Evolutionary conservation across 2,797 vertebrate genomes (phyloP).

Genomic region (Halcyon badia): DNA sequence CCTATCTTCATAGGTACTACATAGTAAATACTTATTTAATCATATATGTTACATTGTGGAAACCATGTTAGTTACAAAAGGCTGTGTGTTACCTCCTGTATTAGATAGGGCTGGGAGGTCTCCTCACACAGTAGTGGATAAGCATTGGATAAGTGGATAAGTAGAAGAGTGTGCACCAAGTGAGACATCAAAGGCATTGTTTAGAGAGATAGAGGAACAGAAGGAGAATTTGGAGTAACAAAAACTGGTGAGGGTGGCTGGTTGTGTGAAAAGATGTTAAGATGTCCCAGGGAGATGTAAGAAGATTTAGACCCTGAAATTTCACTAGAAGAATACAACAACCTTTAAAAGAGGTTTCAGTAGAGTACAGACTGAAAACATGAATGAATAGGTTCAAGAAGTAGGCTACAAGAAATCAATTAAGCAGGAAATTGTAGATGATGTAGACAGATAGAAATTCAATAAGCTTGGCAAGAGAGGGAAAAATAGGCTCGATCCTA

Average conservation of each 20-base stretch:
- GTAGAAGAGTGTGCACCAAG: not conserved
- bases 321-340: not conserved
- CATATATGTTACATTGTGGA: not conserved
- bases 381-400: slow-evolving; percentile 40
- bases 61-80: not conserved
- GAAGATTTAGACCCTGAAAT: not conserved
- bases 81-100: not conserved
- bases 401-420: slow-evolving; percentile 36
- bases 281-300: not conserved
- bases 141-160: not conserved
- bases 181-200: not conserved
- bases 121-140: not conserved
- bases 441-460: slow-evolving; percentile 61
- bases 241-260: not conserved
- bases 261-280: not conserved
- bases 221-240: not conserved
- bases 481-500: not conserved
- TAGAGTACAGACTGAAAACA: not conserved
- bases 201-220: not conserved
- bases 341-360: slow-evolving; percentile 22
- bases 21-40: not conserved
- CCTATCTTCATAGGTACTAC: not conserved
- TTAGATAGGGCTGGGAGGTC: not conserved
- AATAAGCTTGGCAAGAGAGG: slow-evolving; percentile 2
- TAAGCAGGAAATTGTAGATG: slow-evolving; percentile 53